Base-by-base conservation (phyloP, 2,888 invertebrate genomes). In the Drosophila neonasuta region DNA sequence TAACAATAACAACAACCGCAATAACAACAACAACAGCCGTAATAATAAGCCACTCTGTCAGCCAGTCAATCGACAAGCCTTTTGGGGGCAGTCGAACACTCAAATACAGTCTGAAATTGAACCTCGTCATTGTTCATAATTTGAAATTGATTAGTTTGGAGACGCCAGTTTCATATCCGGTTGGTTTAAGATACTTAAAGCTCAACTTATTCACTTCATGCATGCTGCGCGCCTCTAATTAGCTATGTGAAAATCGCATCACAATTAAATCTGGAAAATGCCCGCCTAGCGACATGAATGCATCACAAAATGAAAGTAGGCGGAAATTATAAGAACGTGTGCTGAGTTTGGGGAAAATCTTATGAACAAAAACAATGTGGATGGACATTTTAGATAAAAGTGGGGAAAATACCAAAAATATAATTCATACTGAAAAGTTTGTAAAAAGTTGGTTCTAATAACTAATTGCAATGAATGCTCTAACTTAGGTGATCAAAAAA, bases 121-220 rank as follows among this genome's bases (percentile, higher is more conserved):
- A 64, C 32, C 29, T 41, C 68, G 60, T 73, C 68, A 79, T 76
- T 79, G 81, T 77, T 82, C 77, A 79, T 85, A 81, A 79, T 85
- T 79, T 49, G 50, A 80, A 78, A 77, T 66, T 86, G 86, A 78
- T 68, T 78, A 61, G 71, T 68, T 49, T 52, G 20, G 42, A 71
- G 71, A 56, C 62, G 60, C 55, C 64, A 59, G 50, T 44, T 73
- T 77, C 44, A 71, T 74, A 86, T 86, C 84, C 82, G 86, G 83
- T 56, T 82, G 41, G 58, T 30, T 42, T 63, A 44, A 54, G 64
- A 51, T 64, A 75, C 76, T 46, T 52, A n/a, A 49, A 48, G 32
- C 56, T 45, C 36, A 46, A 49, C 29, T 62, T 63, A 70, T 61
- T 46, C 62, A 51, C 39, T 45, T 60, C 62, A 68, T 68, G 79